Conservation (phyloP, 2,888 invertebrate genomes). For the Lysandra coridon region DNA sequence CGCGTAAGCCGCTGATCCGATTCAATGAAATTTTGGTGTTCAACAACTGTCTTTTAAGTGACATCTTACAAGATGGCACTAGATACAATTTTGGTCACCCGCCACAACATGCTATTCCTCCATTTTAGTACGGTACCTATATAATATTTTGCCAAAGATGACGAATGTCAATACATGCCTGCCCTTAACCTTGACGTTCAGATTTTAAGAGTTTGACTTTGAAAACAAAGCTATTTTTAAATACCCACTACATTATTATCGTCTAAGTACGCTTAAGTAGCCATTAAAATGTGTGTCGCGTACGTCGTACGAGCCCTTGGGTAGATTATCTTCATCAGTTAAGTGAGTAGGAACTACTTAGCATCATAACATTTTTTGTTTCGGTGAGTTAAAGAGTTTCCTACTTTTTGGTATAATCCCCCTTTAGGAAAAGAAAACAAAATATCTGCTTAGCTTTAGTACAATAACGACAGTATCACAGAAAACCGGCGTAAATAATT, state of each 20-base stretch:
- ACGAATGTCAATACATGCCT: neutral
- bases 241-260: neutral
- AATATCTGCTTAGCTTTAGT: neutral
- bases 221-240: neutral
- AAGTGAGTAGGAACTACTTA: conserved; percentile 4
- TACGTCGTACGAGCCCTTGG: neutral
- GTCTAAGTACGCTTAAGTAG: neutral
- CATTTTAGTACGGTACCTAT: too few relatives aligned
- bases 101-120: too few relatives aligned
- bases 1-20: too few relatives aligned
- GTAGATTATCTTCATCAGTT: neutral
- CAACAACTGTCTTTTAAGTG: too few relatives aligned
- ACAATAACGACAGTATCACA: neutral
- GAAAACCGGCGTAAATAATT: neutral
- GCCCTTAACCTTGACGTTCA: neutral
- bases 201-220: neutral
- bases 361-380: neutral
- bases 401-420: neutral
- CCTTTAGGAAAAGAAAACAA: neutral
- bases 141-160: neutral
- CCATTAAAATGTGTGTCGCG: conserved; percentile 4
- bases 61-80: too few relatives aligned
- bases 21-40: too few relatives aligned
- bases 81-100: too few relatives aligned
- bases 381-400: neutral